These are phyloP conservation scores for Beroe forskalii DNA, from an alignment of 37 sponge, comb jelly and placozoan species.

Conservation along the genomic window DNA sequence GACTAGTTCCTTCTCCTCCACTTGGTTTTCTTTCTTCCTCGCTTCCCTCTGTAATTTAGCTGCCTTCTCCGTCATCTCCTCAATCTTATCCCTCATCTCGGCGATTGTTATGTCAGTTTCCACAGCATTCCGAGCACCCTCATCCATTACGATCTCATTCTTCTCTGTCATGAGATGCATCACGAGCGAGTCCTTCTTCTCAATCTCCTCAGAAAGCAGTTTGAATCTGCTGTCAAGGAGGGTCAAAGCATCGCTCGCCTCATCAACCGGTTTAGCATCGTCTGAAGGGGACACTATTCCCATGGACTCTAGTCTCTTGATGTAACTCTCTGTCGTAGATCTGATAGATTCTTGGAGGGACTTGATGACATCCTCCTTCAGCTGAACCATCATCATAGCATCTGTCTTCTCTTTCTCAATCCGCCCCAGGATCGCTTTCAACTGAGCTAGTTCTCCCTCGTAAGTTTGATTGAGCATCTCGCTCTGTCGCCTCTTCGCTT, in stretches of 20 bases:
- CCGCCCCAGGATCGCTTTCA: neutral
- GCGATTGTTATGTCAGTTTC: neutral
- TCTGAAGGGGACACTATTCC: too few relatives aligned
- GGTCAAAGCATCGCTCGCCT: neutral
- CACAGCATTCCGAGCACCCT: neutral
- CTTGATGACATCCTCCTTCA: slow-evolving; percentile 25
- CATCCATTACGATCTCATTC: neutral
- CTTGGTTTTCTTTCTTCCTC: neutral
- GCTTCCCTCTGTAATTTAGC: neutral
- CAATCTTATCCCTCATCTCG: neutral
- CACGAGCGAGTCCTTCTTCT: slow-evolving; percentile 14
- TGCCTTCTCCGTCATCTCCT: neutral
- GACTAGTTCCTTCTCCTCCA: slow-evolving; percentile 39
- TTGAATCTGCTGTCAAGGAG: slow-evolving; percentile 3
- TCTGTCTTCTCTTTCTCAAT: neutral
- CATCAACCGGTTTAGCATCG: neutral
- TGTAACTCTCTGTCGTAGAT: neutral
- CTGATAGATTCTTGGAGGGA: neutral
- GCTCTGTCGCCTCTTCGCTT: neutral
- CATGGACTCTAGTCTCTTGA: neutral
- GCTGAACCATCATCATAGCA: neutral
- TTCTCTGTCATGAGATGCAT: slow-evolving; percentile 31
- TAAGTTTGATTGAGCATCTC: slow-evolving; percentile 2
- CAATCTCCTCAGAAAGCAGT: slow-evolving; percentile 3
- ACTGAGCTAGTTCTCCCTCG: slow-evolving; percentile 6